phyloP scores from a whole-genome alignment of 1,140 invertebrate species.

The Maniola jurtina region DNA sequence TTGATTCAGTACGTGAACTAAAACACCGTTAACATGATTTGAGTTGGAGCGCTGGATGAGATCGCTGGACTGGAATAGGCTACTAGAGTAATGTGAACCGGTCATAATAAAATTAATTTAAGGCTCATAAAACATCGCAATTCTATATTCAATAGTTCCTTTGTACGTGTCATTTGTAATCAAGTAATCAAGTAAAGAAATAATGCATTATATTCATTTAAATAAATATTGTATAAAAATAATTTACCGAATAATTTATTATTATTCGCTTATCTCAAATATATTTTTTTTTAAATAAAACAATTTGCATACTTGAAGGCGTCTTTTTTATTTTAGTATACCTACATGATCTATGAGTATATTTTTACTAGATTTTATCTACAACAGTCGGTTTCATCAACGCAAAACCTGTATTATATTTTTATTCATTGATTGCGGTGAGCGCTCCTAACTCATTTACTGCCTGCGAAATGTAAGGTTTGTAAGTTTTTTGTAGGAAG shows the following conservation, averaged over 20 bases:
- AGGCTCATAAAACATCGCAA: constrained; percentile 68
- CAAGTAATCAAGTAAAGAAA: constrained; percentile 61
- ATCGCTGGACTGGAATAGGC: no score
- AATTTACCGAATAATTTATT: constrained; percentile 65
- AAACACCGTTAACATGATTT: no score
- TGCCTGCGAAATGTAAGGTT: no score
- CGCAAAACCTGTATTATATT: no score
- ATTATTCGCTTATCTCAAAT: constrained; percentile 74
- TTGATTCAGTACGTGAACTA: no score
- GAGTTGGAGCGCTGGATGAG: no score
- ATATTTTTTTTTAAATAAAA: constrained; percentile 76
- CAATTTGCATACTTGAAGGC: constrained; percentile 53
- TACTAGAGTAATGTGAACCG: constrained; percentile 1
- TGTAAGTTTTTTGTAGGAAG: no score
- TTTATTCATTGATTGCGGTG: no score
- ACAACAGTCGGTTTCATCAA: no score
- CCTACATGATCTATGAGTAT: neutral
- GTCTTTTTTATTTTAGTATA: constrained; percentile 17
- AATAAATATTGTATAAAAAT: constrained; percentile 60
- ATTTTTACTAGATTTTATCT: no score
- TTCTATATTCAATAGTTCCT: constrained; percentile 77
- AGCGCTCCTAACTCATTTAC: no score
- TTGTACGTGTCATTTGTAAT: constrained; percentile 76
- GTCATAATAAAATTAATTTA: constrained; percentile 63
- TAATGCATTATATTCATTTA: constrained; percentile 62